phyloP scores from a whole-genome alignment of 2,797 vertebrate species.

The Percopsis omiscomaycus region DNA sequence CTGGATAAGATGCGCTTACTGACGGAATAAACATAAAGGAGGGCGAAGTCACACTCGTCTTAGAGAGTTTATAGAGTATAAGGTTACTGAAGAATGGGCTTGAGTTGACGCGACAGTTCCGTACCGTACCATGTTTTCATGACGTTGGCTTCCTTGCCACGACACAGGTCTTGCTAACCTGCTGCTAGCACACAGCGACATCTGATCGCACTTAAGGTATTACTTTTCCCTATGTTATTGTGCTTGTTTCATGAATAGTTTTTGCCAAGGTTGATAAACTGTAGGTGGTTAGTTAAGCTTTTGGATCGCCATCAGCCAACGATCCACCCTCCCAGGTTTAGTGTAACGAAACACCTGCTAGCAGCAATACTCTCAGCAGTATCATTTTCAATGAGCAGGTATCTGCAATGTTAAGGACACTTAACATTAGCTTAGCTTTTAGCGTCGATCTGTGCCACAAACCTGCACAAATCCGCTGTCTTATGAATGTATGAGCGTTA shows the following conservation, averaged over 20 bases:
- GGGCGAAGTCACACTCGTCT: slow-evolving; percentile 24
- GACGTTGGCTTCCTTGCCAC: background rate
- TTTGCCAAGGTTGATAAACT: rapidly evolving
- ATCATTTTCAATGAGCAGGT: background rate
- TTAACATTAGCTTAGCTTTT: no score
- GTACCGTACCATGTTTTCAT: background rate
- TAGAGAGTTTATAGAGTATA: rapidly evolving
- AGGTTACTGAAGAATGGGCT: no score
- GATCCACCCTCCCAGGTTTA: background rate
- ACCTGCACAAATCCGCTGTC: no score
- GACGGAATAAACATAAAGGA: slow-evolving; percentile 3
- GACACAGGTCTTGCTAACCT: slow-evolving; percentile 36
- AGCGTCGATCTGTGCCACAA: no score
- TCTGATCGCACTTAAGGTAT: no score
- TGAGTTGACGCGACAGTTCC: background rate
- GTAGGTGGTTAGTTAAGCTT: background rate
- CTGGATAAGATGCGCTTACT: slow-evolving; percentile 40
- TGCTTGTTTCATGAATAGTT: background rate
- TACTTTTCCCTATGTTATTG: slow-evolving; percentile 1
- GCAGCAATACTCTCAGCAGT: slow-evolving; percentile 30
- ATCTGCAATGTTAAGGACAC: no score
- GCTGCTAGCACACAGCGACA: slow-evolving; percentile 35
- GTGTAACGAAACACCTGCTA: slow-evolving; percentile 51
- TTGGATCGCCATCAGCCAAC: background rate
- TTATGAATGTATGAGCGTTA: no score